Conservation (phyloP, 2,113 vertebrate species). For the Epinephelus lanceolatus region DNA sequence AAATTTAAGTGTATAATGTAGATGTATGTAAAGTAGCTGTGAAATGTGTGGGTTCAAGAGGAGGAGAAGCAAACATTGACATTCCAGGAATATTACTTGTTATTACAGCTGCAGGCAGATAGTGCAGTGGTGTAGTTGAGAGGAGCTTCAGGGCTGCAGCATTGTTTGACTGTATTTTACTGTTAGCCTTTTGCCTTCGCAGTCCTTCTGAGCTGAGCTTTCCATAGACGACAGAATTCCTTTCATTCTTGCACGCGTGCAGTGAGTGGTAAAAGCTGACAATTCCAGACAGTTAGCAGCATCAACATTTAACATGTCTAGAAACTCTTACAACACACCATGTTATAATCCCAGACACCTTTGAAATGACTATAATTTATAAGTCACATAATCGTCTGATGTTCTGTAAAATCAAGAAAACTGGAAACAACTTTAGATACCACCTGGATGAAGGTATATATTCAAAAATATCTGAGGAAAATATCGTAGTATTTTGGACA, state of each 20-base stretch:
- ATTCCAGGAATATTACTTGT: not conserved
- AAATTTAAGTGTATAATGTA: conserved; percentile 1
- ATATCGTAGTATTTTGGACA: too few relatives aligned
- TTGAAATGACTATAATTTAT: too few relatives aligned
- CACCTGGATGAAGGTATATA: not conserved
- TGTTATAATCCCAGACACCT: not conserved
- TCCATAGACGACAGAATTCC: not conserved
- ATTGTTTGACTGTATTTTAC: not conserved
- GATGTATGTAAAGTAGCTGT: conserved; percentile 16
- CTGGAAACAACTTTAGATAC: not conserved
- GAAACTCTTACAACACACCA: not conserved
- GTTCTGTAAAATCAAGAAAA: not conserved
- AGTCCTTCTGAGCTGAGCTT: not conserved
- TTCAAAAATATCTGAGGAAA: not conserved
- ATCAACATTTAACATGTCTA: not conserved
- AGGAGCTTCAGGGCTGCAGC: not conserved
- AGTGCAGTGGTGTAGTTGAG: not conserved
- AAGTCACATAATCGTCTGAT: not conserved
- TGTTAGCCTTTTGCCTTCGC: not conserved
- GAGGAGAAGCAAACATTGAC: conserved; percentile 4
- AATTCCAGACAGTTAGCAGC: not conserved
- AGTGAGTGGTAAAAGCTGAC: not conserved
- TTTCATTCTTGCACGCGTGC: not conserved
- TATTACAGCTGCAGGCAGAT: not conserved
- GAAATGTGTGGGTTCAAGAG: conserved; percentile 12